These are phyloP conservation scores for Aphelinus certus DNA, from an alignment of 1,140 invertebrate species.

Conservation along the genomic window DNA sequence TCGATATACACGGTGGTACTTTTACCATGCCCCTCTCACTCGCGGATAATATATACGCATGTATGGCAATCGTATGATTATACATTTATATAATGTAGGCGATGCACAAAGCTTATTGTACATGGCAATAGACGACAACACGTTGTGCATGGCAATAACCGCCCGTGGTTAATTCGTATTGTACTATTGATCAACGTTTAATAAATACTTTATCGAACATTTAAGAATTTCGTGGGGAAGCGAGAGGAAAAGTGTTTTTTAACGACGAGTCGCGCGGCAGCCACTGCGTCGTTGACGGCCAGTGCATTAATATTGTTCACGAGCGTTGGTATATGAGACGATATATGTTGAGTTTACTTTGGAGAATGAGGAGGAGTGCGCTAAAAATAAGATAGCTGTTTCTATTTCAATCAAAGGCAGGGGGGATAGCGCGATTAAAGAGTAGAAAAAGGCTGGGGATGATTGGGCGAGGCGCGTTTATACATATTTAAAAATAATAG, in stretches of 20 bases:
- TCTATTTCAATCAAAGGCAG: neutral
- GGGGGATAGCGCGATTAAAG: neutral
- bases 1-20: too few species aligned
- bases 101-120: constrained; percentile 2
- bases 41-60: neutral
- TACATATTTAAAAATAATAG: neutral
- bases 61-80: neutral
- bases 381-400: neutral
- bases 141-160: constrained; percentile 11
- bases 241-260: neutral
- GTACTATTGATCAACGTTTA: constrained; percentile 10
- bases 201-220: constrained; percentile 21
- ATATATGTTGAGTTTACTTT: constrained; percentile 19
- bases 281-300: neutral
- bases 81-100: neutral
- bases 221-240: constrained; percentile 1
- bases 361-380: neutral
- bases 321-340: neutral
- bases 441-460: neutral
- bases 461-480: constrained; percentile 9
- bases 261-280: neutral
- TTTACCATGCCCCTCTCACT: too few species aligned
- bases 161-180: neutral
- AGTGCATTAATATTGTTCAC: constrained; percentile 24
- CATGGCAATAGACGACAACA: neutral